Evolutionary conservation across 2,113 vertebrate species (phyloP).

Genomic region (Oncorhynchus kisutch): DNA sequence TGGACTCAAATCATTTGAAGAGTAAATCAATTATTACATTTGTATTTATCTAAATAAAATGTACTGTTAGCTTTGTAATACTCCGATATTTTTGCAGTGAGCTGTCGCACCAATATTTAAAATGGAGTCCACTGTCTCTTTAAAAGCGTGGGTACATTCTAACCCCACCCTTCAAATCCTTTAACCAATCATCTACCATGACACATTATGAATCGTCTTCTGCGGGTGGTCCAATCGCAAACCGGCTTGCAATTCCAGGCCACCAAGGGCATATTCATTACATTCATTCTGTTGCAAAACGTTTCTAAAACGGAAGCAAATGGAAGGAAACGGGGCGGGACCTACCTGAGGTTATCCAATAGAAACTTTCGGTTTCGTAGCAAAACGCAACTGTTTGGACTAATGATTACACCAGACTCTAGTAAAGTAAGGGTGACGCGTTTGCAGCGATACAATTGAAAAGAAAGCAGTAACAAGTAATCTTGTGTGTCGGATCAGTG

Average conservation of each 20-base stretch:
- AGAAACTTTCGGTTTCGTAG: too few species aligned
- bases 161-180: constrained; percentile 24
- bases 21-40: too few species aligned
- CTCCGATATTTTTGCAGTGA: not conserved
- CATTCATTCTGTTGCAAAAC: too few species aligned
- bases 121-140: constrained; percentile 47
- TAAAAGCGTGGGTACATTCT: constrained; percentile 45
- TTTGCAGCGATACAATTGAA: constrained; percentile 28
- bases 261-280: not conserved
- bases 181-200: constrained; percentile 59
- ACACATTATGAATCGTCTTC: constrained; percentile 12
- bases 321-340: too few species aligned
- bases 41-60: too few species aligned
- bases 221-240: constrained; percentile 47
- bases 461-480: constrained; percentile 21
- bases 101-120: not conserved
- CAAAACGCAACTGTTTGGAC: too few species aligned
- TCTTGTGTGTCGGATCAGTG: constrained; percentile 26
- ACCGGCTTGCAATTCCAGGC: constrained; percentile 5
- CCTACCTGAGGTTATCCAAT: too few species aligned
- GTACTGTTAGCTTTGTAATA: too few species aligned
- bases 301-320: too few species aligned
- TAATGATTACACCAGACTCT: not conserved
- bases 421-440: constrained; percentile 35
- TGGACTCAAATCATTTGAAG: too few species aligned